These are phyloP conservation scores for Drosophila nikananu DNA, from an alignment of 1,140 invertebrate genomes.

Conservation along the genomic window DNA sequence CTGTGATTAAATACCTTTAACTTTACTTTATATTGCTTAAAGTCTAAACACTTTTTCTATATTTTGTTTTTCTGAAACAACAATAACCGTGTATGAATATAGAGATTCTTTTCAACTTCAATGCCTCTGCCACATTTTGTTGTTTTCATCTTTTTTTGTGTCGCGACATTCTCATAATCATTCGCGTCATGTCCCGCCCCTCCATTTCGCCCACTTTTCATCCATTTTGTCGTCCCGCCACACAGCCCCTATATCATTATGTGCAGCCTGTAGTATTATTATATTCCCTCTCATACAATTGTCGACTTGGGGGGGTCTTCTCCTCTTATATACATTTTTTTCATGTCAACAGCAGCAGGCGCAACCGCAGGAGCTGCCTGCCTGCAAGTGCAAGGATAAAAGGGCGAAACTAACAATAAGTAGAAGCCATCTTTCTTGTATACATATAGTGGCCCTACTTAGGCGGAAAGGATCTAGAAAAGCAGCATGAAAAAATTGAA, in stretches of 20 bases:
- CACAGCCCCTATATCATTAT: slow-evolving; percentile 47
- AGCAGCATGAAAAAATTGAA: slow-evolving; percentile 28
- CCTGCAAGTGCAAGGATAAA: slow-evolving; percentile 73
- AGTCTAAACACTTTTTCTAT: not conserved
- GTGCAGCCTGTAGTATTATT: slow-evolving; percentile 58
- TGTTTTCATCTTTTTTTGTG: slow-evolving; percentile 33
- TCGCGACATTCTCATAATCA: slow-evolving; percentile 56
- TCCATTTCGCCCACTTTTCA: not conserved
- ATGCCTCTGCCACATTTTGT: slow-evolving; percentile 25
- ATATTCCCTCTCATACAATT: slow-evolving; percentile 65
- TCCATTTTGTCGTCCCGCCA: slow-evolving; percentile 13
- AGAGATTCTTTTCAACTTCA: slow-evolving; percentile 10
- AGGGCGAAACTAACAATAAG: slow-evolving; percentile 44
- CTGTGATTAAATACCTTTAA: not conserved
- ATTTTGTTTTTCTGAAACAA: not conserved
- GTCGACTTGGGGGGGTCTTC: slow-evolving; percentile 45
- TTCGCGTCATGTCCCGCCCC: slow-evolving; percentile 20
- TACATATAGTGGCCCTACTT: slow-evolving; percentile 23
- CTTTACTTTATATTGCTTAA: not conserved
- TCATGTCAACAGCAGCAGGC: slow-evolving; percentile 65
- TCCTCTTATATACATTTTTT: slow-evolving; percentile 48
- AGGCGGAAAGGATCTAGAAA: slow-evolving; percentile 8
- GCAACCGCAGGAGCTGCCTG: slow-evolving; percentile 38
- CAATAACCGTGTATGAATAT: not conserved
- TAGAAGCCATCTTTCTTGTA: slow-evolving; percentile 39